phyloP scores from a whole-genome alignment of 2,113 vertebrate genomes.

The Pampusana beccarii region DNA sequence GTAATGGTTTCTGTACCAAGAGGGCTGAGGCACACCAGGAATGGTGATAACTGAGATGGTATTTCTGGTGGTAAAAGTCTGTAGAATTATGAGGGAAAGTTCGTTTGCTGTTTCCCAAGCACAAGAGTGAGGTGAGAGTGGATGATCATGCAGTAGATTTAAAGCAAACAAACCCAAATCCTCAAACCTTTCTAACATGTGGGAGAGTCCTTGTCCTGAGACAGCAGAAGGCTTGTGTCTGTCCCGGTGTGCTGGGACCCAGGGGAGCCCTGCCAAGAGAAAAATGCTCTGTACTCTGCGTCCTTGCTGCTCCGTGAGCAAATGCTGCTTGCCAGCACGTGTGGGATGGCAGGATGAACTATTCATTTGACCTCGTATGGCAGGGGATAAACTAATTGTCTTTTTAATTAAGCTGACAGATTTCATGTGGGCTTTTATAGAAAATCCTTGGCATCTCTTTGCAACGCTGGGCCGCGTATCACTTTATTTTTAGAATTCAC shows the following conservation, averaged over 20 bases:
- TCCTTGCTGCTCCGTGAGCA: not conserved
- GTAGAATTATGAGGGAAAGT: not conserved
- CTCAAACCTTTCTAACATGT: not conserved
- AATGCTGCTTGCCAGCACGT: not conserved
- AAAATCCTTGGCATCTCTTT: not conserved
- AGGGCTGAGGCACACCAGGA: not conserved
- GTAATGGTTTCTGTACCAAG: not conserved
- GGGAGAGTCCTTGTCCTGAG: not conserved
- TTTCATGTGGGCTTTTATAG: not conserved
- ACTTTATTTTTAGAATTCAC: not conserved
- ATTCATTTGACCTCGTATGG: not conserved
- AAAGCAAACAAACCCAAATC: not conserved
- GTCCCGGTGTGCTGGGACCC: not conserved
- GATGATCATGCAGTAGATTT: not conserved
- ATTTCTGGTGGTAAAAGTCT: not conserved
- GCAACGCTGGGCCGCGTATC: not conserved
- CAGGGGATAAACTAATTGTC: not conserved
- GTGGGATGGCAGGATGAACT: not conserved
- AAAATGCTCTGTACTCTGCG: not conserved
- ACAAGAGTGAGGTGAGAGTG: not conserved
- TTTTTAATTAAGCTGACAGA: conserved; percentile 13
- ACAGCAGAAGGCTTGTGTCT: not conserved
- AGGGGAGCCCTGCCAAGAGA: not conserved
- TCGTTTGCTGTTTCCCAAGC: not conserved
- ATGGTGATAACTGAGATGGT: not conserved